A percentile compares a stretch with the other conserved stretches of the same genome.
Evolutionary conservation across 2,113 vertebrate genomes (phyloP).

Genomic region (Sitta europaea): DNA sequence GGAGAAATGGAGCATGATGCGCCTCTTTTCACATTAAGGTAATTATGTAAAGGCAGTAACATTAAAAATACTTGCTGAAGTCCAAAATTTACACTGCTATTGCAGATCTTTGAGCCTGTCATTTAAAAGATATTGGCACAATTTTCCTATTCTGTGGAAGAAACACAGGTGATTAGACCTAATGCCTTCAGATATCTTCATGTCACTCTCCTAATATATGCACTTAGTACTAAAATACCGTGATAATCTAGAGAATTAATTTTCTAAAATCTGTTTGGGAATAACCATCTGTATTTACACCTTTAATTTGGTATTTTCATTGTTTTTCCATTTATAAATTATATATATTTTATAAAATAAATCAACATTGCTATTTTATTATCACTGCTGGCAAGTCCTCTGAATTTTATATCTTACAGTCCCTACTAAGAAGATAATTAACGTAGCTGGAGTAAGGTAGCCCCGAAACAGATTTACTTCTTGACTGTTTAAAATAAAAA

Average conservation of each 20-base stretch:
- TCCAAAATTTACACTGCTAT: constrained; percentile 58
- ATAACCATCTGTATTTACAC: neutral
- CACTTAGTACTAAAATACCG: neutral
- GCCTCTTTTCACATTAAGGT: constrained; percentile 57
- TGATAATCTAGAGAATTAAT: neutral
- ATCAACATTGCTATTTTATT: neutral
- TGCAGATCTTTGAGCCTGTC: constrained; percentile 60
- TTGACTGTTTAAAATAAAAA: neutral
- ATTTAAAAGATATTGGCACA: constrained; percentile 65
- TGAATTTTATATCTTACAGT: neutral
- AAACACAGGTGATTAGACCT: constrained; percentile 65
- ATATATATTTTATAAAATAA: neutral
- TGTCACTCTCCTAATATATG: constrained; percentile 5
- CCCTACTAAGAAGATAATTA: neutral
- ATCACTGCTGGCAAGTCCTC: neutral
- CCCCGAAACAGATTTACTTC: neutral
- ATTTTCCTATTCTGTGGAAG: constrained; percentile 54
- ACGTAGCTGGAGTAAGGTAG: neutral
- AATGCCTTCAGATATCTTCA: constrained; percentile 38
- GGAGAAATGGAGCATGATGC: constrained; percentile 43
- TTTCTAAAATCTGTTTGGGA: constrained; percentile 1
- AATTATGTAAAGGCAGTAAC: constrained; percentile 66
- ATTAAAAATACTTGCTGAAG: constrained; percentile 62
- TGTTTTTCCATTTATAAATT: neutral
- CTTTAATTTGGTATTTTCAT: neutral